These are phyloP conservation scores for Monopis laevigella DNA, from an alignment of 2,888 invertebrate genomes.

Conservation along the genomic window DNA sequence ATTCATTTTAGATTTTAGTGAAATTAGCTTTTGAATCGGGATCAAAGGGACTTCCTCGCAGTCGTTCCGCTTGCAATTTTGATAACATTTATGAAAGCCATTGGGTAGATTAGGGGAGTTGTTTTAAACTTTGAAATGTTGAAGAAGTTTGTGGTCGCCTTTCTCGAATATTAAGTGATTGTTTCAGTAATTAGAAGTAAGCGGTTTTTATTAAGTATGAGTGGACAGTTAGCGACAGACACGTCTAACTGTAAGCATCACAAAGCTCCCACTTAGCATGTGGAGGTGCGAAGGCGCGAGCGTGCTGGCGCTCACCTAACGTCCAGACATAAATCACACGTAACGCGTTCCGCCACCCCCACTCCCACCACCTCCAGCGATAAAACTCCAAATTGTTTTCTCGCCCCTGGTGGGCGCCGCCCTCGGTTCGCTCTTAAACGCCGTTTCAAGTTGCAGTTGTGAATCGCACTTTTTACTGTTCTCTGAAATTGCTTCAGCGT, in stretches of 20 bases:
- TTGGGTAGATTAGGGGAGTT: too few relatives aligned
- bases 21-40: constrained; percentile 64
- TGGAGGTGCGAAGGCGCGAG: constrained; percentile 3
- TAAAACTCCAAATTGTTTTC: constrained; percentile 67
- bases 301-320: constrained; percentile 41
- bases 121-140: too few relatives aligned
- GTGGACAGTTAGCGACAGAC: too few relatives aligned
- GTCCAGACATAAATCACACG: constrained; percentile 58
- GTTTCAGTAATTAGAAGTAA: too few relatives aligned
- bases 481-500: constrained; percentile 44
- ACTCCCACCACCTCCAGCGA: constrained; percentile 44
- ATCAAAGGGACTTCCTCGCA: constrained; percentile 52
- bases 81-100: neutral
- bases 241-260: too few relatives aligned
- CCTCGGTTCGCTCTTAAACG: constrained; percentile 65
- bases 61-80: constrained; percentile 22
- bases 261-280: neutral
- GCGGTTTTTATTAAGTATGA: too few relatives aligned
- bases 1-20: constrained; percentile 65
- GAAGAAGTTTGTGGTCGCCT: neutral
- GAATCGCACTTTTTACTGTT: constrained; percentile 67
- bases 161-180: too few relatives aligned
- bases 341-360: constrained; percentile 34
- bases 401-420: constrained; percentile 63
- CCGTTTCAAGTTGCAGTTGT: constrained; percentile 66